phyloP scores from a whole-genome alignment of 2,113 vertebrate species.

The Apodemus sylvaticus region DNA sequence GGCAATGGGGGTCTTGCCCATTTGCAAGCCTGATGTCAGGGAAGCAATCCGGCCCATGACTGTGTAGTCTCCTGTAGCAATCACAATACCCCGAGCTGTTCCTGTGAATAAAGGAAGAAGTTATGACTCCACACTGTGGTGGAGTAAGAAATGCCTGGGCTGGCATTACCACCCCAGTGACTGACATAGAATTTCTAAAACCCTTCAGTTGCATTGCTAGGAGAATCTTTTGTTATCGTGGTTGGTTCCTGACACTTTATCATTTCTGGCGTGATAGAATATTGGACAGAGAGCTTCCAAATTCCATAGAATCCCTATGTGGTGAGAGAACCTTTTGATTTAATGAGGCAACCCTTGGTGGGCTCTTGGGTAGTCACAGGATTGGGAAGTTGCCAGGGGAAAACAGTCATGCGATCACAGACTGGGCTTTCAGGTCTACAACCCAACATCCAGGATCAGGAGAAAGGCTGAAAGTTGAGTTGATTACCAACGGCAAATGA shows the following conservation, averaged over 20 bases:
- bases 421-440: not conserved
- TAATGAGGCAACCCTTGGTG: not conserved
- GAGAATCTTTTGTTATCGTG: not conserved
- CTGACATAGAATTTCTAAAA: not conserved
- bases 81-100: slow-evolving; percentile 73
- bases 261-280: not conserved
- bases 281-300: not conserved
- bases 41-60: slow-evolving; percentile 82
- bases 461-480: not conserved
- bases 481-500: not conserved
- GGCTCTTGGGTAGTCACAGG: not conserved
- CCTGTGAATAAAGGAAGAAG: slow-evolving; percentile 55
- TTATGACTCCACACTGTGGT: not conserved
- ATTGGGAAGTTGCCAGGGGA: not conserved
- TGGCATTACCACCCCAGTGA: not conserved
- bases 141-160: no score
- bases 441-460: not conserved
- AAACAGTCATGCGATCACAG: not conserved
- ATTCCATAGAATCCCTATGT: not conserved
- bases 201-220: not conserved
- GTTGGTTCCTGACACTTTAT: not conserved
- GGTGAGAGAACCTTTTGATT: not conserved
- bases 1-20: slow-evolving; percentile 79
- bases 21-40: slow-evolving; percentile 63
- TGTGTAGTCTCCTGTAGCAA: slow-evolving; percentile 75